phyloP scores from a whole-genome alignment of 2,888 invertebrate species.

The Mythimna loreyi region DNA sequence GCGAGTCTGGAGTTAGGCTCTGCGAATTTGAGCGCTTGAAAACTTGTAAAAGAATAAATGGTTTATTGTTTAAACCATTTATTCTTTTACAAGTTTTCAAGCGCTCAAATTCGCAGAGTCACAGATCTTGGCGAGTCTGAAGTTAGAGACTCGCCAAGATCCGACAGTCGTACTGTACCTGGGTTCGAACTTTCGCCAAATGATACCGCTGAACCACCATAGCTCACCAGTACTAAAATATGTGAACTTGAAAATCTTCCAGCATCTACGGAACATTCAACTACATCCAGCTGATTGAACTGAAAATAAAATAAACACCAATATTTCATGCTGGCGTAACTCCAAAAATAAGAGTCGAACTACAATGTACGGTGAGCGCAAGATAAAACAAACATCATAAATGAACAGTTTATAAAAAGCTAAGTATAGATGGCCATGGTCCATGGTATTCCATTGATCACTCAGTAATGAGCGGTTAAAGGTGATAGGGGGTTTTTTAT shows the following conservation, averaged over 20 bases:
- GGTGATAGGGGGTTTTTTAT: conserved; percentile 36
- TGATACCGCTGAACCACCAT: too few species aligned
- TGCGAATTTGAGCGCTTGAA: too few species aligned
- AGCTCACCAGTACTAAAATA: not conserved
- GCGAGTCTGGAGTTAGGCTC: too few species aligned
- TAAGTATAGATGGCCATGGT: conserved; percentile 47
- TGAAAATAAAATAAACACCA: conserved; percentile 15
- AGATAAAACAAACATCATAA: conserved; percentile 34
- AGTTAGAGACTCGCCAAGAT: too few species aligned
- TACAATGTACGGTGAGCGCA: conserved; percentile 19
- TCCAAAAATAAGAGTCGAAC: conserved; percentile 48
- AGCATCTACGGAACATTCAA: not conserved
- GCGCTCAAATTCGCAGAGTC: too few species aligned
- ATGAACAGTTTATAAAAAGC: conserved; percentile 8
- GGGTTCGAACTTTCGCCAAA: too few species aligned
- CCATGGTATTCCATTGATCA: conserved; percentile 43
- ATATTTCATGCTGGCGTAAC: conserved; percentile 29
- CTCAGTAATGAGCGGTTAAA: conserved; percentile 15
- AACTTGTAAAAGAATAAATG: too few species aligned
- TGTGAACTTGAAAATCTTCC: conserved; percentile 6
- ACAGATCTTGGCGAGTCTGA: too few species aligned
- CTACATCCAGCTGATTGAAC: conserved; percentile 19
- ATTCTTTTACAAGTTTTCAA: too few species aligned
- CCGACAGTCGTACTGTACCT: too few species aligned
- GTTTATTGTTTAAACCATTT: too few species aligned